Percentiles rank a stretch among this genome's conserved stretches.
These are phyloP conservation scores for Carabus problematicus DNA, from an alignment of 2,888 invertebrate species.

Conservation along the genomic window DNA sequence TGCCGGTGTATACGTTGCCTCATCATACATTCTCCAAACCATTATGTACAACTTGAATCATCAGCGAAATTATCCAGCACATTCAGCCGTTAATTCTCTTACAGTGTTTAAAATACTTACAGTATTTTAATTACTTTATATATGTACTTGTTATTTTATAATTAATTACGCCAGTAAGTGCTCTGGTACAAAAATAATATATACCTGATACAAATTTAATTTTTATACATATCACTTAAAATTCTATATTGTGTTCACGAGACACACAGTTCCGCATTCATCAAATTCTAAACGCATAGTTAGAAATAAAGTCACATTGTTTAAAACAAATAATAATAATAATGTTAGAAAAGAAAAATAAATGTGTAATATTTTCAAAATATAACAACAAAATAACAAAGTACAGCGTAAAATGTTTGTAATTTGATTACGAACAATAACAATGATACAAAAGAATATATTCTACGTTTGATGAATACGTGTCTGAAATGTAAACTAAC, in stretches of 20 bases:
- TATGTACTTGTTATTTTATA: slow-evolving; percentile 25
- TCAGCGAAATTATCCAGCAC: slow-evolving; percentile 22
- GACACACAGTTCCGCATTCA: slow-evolving; percentile 14
- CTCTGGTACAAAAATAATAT: slow-evolving; percentile 42
- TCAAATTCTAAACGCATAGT: slow-evolving; percentile 25
- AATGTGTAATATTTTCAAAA: slow-evolving; percentile 29
- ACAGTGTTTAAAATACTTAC: slow-evolving; percentile 41
- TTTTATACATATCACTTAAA: slow-evolving; percentile 39
- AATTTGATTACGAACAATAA: slow-evolving; percentile 26
- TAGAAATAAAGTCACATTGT: slow-evolving; percentile 8
- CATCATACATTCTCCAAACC: slow-evolving; percentile 21
- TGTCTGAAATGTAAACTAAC: too few species aligned
- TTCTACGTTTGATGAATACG: background rate
- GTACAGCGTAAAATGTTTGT: slow-evolving; percentile 12
- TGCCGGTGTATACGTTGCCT: slow-evolving; percentile 23
- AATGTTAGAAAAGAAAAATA: slow-evolving; percentile 26
- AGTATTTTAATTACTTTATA: slow-evolving; percentile 33
- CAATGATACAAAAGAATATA: background rate
- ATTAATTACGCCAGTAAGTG: slow-evolving; percentile 37
- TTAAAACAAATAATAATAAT: slow-evolving; percentile 10
- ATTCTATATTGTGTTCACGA: slow-evolving; percentile 16
- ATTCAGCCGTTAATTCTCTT: slow-evolving; percentile 20
- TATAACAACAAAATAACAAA: slow-evolving; percentile 4
- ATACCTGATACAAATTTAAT: slow-evolving; percentile 38
- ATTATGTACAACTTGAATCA: slow-evolving; percentile 32